These are phyloP conservation scores for Pachydiplax longipennis DNA, from an alignment of 2,888 invertebrate genomes.

Conservation along the genomic window DNA sequence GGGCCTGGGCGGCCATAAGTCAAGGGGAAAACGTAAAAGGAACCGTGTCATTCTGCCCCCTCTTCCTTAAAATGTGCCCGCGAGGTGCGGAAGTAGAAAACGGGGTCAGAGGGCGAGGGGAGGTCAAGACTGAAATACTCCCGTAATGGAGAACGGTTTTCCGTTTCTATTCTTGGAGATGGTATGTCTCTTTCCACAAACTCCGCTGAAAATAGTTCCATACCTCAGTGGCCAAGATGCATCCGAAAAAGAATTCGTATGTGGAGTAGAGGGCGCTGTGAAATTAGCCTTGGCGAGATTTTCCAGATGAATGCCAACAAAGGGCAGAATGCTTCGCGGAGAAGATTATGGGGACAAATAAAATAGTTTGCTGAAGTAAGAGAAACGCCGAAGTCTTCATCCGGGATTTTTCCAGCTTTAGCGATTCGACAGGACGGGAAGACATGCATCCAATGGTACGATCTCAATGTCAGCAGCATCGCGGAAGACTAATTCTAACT, in stretches of 20 bases:
- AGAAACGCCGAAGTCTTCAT: too few species aligned
- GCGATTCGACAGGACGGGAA: too few species aligned
- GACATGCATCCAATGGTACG: too few species aligned
- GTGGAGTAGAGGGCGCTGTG: background rate
- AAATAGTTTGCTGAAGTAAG: too few species aligned
- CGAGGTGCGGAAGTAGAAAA: background rate
- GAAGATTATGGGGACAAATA: too few species aligned
- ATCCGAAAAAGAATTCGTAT: background rate
- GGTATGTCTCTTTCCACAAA: background rate
- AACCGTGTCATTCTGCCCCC: background rate
- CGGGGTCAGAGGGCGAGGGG: background rate
- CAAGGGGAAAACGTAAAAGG: background rate
- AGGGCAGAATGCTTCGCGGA: too few species aligned
- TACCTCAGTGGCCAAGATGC: background rate
- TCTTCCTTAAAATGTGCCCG: background rate
- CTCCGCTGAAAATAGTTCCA: background rate
- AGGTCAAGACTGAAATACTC: background rate
- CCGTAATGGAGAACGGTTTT: background rate
- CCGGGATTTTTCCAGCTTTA: too few species aligned
- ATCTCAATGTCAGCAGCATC: too few species aligned
- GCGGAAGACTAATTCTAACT: too few species aligned
- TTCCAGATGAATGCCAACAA: background rate
- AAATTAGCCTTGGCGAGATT: background rate
- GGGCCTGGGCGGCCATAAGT: conserved; percentile 1
- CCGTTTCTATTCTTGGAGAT: background rate